phyloP scores from a whole-genome alignment of 2,113 vertebrate genomes.

The Recurvirostra avosetta region DNA sequence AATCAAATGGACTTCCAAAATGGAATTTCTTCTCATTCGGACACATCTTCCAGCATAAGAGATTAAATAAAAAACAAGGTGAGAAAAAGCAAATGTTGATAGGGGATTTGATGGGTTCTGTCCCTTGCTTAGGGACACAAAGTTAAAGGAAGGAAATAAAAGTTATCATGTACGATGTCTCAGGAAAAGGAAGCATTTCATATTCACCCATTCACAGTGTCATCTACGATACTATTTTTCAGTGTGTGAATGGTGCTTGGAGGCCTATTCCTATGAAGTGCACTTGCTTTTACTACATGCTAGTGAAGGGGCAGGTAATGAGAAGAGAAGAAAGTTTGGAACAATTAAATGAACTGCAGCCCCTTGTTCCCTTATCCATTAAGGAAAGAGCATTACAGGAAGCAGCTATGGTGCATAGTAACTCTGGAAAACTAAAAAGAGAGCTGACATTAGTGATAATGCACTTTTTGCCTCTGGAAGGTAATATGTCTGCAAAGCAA shows the following conservation, averaged over 20 bases:
- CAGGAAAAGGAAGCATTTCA: not conserved
- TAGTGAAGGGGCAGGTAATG: conserved; percentile 24
- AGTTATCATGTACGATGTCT: not conserved
- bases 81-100: not conserved
- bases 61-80: not conserved
- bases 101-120: not conserved
- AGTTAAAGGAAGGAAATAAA: not conserved
- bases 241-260: not conserved
- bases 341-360: conserved; percentile 41
- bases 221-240: not conserved
- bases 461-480: conserved; percentile 23
- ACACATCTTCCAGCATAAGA: not conserved
- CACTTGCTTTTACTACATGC: not conserved
- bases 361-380: conserved; percentile 34
- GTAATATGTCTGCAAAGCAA: conserved; percentile 35
- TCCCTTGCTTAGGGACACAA: not conserved
- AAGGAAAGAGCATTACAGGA: conserved; percentile 43
- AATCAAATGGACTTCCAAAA: not conserved
- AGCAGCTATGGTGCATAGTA: conserved; percentile 47
- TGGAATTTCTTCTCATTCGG: not conserved
- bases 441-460: conserved; percentile 62
- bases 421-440: conserved; percentile 42
- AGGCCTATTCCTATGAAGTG: not conserved
- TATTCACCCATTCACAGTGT: not conserved
- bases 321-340: conserved; percentile 39